Evolutionary conservation across 2,797 vertebrate species (phyloP).

Genomic region (Hoplostethus mediterraneus): DNA sequence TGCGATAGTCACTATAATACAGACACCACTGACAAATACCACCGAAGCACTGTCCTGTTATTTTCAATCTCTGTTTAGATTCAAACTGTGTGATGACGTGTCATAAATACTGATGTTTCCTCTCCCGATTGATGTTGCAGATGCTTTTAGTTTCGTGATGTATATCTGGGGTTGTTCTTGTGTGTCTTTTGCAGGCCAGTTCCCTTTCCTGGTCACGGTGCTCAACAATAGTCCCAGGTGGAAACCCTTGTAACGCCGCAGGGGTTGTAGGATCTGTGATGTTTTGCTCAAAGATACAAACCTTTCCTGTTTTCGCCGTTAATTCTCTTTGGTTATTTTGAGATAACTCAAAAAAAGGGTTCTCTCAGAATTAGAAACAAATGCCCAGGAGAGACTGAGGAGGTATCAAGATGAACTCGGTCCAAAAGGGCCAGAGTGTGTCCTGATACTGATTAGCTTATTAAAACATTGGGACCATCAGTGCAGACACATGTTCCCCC

Average conservation of each 20-base stretch:
- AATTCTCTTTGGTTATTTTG: constrained; percentile 1
- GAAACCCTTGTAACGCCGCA: constrained; percentile 25
- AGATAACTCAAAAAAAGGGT: background rate
- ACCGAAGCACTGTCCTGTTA: constrained; percentile 1
- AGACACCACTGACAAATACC: no score
- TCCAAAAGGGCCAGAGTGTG: constrained; percentile 7
- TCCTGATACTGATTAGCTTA: constrained; percentile 33
- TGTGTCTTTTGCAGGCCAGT: background rate
- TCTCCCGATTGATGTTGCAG: background rate
- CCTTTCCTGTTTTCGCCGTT: constrained; percentile 55
- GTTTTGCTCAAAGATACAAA: constrained; percentile 26
- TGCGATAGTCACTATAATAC: no score
- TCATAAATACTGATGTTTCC: constrained; percentile 30
- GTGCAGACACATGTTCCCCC: constrained; percentile 23
- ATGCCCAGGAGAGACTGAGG: constrained; percentile 17
- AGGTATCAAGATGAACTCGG: constrained; percentile 33
- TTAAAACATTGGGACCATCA: constrained; percentile 45
- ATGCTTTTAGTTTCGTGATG: background rate
- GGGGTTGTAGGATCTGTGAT: constrained; percentile 46
- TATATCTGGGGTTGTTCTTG: background rate
- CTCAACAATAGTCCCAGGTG: constrained; percentile 23
- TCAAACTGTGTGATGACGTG: background rate
- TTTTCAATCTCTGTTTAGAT: constrained; percentile 30
- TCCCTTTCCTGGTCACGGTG: background rate
- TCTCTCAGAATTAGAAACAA: constrained; percentile 46